phyloP scores from a whole-genome alignment of 1,140 invertebrate species.

The Oryctes rhinoceros region DNA sequence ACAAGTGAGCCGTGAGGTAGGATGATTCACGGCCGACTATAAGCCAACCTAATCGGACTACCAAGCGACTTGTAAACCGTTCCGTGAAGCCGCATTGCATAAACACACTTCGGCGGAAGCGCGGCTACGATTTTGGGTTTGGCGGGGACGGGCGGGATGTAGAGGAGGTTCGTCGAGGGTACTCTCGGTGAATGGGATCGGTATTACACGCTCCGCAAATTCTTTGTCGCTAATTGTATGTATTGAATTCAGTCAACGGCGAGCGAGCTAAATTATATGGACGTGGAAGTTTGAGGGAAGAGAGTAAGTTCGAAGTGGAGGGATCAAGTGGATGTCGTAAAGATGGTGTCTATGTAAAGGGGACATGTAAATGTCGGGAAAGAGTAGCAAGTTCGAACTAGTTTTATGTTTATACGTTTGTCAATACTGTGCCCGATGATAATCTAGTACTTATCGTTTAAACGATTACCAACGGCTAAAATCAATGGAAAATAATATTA shows the following conservation, averaged over 20 bases:
- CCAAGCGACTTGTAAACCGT: slow-evolving; percentile 30
- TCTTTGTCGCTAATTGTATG: slow-evolving; percentile 24
- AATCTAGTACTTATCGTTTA: no score
- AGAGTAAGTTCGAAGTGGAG: no score
- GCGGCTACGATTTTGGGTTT: neutral
- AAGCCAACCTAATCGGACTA: neutral
- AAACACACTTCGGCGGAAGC: neutral
- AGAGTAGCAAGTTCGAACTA: no score
- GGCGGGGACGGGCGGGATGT: neutral
- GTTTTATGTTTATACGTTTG: no score
- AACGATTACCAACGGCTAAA: no score
- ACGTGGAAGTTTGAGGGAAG: neutral
- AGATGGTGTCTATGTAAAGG: no score
- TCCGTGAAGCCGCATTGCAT: slow-evolving; percentile 4
- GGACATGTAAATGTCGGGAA: no score
- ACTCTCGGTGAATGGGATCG: neutral
- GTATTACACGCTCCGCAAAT: slow-evolving; percentile 24
- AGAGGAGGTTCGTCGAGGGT: neutral
- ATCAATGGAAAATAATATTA: no score
- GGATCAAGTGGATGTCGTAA: no score
- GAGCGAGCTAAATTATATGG: slow-evolving; percentile 12
- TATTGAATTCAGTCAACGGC: neutral
- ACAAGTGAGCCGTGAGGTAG: slow-evolving; percentile 20
- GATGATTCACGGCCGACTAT: slow-evolving; percentile 16
- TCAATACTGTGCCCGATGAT: no score